Evolutionary conservation across 2,888 invertebrate genomes (phyloP).

Genomic region (Meteorus colon): DNA sequence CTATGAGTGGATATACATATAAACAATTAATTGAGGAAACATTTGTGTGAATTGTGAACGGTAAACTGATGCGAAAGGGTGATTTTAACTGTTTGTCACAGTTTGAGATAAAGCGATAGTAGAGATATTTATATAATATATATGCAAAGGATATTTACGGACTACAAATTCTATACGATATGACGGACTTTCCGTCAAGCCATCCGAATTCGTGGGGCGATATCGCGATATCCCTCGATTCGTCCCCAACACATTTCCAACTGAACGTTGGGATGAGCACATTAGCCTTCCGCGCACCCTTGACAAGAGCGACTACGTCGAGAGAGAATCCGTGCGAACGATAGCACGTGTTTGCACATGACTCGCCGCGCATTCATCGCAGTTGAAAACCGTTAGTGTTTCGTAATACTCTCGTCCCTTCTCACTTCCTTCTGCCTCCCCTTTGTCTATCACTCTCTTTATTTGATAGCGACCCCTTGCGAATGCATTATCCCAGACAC

Average conservation of each 20-base stretch:
- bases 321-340: slow-evolving; percentile 50
- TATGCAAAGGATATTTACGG: background rate
- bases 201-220: slow-evolving; percentile 34
- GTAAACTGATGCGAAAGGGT: too few relatives aligned
- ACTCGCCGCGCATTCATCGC: slow-evolving; percentile 44
- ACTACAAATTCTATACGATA: background rate
- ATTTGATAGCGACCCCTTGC: background rate
- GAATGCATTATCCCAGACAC: slow-evolving; percentile 25
- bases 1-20: too few relatives aligned
- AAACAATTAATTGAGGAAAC: background rate
- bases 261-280: slow-evolving; percentile 43
- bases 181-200: background rate
- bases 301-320: slow-evolving; percentile 28
- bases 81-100: background rate
- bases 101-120: background rate
- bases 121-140: background rate
- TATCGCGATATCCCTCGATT: slow-evolving; percentile 33
- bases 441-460: background rate
- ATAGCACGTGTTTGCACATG: slow-evolving; percentile 54
- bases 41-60: background rate
- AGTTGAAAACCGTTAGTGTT: slow-evolving; percentile 48
- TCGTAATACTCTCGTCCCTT: slow-evolving; percentile 6
- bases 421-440: background rate
- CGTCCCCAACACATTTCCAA: slow-evolving; percentile 3
- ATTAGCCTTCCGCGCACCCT: slow-evolving; percentile 44